Conservation (phyloP, 2,888 invertebrate genomes). For the Cacoxenus indagator region DNA sequence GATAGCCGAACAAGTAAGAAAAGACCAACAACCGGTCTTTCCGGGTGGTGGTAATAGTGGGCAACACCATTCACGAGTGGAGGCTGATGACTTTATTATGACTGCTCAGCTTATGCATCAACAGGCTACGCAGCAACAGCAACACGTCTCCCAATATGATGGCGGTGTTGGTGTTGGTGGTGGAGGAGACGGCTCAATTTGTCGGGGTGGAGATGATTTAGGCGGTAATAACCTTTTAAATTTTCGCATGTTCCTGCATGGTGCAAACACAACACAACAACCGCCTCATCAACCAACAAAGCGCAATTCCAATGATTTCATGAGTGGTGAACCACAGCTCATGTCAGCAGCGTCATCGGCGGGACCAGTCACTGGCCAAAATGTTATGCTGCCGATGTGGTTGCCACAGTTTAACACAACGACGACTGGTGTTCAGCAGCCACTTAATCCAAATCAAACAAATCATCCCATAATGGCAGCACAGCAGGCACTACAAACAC, state of each 20-base stretch:
- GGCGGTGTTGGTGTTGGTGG: slow-evolving; percentile 19
- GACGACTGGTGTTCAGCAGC: slow-evolving; percentile 11
- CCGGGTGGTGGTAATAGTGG: slow-evolving; percentile 31
- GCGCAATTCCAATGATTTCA: slow-evolving; percentile 46
- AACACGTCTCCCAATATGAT: slow-evolving; percentile 10
- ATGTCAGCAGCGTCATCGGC: slow-evolving; percentile 36
- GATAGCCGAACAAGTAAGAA: slow-evolving; percentile 57
- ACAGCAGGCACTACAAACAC: slow-evolving; percentile 27
- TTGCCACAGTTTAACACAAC: slow-evolving; percentile 39
- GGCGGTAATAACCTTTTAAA: slow-evolving; percentile 54
- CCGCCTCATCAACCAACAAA: slow-evolving; percentile 30
- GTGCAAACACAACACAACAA: slow-evolving; percentile 33
- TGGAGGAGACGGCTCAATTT: not conserved
- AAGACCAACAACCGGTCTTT: slow-evolving; percentile 50
- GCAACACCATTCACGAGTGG: slow-evolving; percentile 30
- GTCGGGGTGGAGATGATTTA: slow-evolving; percentile 33
- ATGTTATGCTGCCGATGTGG: slow-evolving; percentile 59
- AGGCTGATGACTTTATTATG: slow-evolving; percentile 55
- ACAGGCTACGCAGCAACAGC: slow-evolving; percentile 35
- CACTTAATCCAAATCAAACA: slow-evolving; percentile 15
- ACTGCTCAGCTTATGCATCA: slow-evolving; percentile 54
- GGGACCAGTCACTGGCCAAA: too few species aligned
- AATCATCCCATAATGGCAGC: slow-evolving; percentile 26
- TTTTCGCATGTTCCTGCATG: slow-evolving; percentile 58
- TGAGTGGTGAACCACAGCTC: slow-evolving; percentile 53